Evolutionary conservation across 2,797 vertebrate genomes (phyloP).

Genomic region (Halcyon smyrnensis): DNA sequence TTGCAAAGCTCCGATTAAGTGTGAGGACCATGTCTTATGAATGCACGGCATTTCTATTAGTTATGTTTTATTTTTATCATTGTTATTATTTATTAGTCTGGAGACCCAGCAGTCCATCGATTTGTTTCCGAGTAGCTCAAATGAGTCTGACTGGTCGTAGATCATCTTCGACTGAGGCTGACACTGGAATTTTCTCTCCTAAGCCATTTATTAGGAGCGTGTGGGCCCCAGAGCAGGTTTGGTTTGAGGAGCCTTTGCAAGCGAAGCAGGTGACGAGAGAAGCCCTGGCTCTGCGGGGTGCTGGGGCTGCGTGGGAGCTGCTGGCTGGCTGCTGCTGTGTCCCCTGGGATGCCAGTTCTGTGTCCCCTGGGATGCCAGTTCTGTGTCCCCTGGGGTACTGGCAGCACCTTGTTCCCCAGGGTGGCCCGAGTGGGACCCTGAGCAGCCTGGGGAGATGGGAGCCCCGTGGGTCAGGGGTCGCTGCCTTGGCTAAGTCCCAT

Average conservation of each 20-base stretch:
- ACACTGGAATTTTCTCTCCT: not conserved
- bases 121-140: not conserved
- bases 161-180: not conserved
- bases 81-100: slow-evolving; percentile 45
- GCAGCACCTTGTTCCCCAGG: fast-evolving
- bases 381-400: not conserved
- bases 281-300: not conserved
- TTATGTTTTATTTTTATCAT: slow-evolving; percentile 13
- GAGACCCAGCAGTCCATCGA: not conserved
- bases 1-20: not conserved
- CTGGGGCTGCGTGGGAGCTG: not conserved
- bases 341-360: not conserved
- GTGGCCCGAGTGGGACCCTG: not conserved
- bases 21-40: not conserved
- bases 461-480: not conserved
- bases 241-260: not conserved
- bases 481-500: not conserved
- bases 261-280: not conserved
- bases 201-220: fast-evolving
- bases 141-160: not conserved
- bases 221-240: not conserved
- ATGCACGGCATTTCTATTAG: not conserved
- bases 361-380: not conserved
- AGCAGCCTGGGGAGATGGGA: not conserved
- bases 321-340: not conserved